Evolutionary conservation across 2,888 invertebrate species (phyloP), one percentile per base, ranked within the genome.

Genomic region (Ophioninae sp.): DNA sequence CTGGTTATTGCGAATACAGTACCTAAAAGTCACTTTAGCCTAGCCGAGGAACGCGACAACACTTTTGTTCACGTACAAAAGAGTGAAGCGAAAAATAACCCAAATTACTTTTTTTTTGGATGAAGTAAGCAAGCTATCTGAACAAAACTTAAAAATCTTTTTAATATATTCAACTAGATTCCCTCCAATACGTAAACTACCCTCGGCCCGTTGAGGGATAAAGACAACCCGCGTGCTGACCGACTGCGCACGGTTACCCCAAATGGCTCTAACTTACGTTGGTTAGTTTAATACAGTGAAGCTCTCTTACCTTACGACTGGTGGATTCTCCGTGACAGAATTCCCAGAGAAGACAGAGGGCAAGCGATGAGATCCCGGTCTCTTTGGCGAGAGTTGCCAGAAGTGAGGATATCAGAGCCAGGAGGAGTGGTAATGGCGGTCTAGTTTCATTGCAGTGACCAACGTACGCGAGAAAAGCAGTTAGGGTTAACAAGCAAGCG

Each of bases 341-440:
- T 93, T 99, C 98, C 94, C 97, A 98, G 86, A 97, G 94, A 88
- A 96, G 96, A 94, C 98, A 99, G 85, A 98, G 95, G 80, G 97
- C 96, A 89, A 99, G 94, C 84, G 98, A 98, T 87, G 98, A 98
- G 90, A 99, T 96, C 76, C 98, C 99, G 74, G 98, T 98, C 94
- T 99, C 99, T 94, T 99, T 99, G 94, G 98, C 97, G 88, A 99
- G 94, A 94, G 98, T 96, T 86, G 98, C 97, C 85, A 93, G 86
- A 67, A 96, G 96, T 65, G 96, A 94, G 58, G 97, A 96, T 86
- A 96, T 92, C 58, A 94, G 90, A 44, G 92, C 91, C 79, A 92
- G 85, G 51, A 91, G 79, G 39, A 93, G 89, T 51, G 90, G 91
- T 17, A 86, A 77, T 13, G 87, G 84, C 67, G 91, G 91, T 85